A percentile compares a stretch with the other conserved stretches of the same genome.
Conservation (phyloP, 2,113 vertebrate species). For the Rana temporaria region DNA sequence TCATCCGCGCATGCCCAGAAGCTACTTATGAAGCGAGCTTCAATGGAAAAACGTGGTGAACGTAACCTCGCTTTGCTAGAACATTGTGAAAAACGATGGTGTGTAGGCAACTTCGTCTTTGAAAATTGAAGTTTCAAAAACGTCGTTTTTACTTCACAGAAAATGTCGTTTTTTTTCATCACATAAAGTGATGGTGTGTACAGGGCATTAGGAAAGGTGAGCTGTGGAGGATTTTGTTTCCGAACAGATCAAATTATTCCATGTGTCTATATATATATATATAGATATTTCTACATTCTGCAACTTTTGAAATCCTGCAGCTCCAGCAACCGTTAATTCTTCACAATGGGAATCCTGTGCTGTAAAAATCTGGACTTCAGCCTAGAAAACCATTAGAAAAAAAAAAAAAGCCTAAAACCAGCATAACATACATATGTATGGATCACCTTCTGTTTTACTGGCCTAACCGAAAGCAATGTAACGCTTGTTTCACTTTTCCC, state of each 20-base stretch:
- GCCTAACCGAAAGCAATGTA: constrained; percentile 65
- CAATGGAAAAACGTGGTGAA: too few relatives aligned
- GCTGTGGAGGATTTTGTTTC: too few relatives aligned
- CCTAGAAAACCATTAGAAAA: constrained; percentile 71
- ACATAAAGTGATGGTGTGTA: too few relatives aligned
- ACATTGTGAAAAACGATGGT: too few relatives aligned
- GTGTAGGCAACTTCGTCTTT: too few relatives aligned
- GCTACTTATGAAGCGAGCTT: too few relatives aligned
- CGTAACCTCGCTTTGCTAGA: too few relatives aligned
- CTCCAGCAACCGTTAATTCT: not conserved
- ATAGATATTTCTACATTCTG: not conserved
- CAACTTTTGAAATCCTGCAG: constrained; percentile 3
- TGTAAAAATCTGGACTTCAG: constrained; percentile 65
- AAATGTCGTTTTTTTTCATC: too few relatives aligned
- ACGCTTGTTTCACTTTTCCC: constrained; percentile 69
- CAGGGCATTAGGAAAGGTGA: too few relatives aligned
- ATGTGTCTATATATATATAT: not conserved
- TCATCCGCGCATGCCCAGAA: too few relatives aligned
- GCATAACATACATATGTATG: constrained; percentile 65
- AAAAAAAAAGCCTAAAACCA: constrained; percentile 61
- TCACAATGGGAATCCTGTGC: constrained; percentile 60
- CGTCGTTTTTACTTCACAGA: too few relatives aligned
- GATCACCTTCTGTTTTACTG: constrained; percentile 72
- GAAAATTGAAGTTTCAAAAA: too few relatives aligned
- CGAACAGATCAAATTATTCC: not conserved